Evolutionary conservation across 2,797 vertebrate species (phyloP), one percentile per base, ranked within the genome.

Genomic region (Diceros bicornis): DNA sequence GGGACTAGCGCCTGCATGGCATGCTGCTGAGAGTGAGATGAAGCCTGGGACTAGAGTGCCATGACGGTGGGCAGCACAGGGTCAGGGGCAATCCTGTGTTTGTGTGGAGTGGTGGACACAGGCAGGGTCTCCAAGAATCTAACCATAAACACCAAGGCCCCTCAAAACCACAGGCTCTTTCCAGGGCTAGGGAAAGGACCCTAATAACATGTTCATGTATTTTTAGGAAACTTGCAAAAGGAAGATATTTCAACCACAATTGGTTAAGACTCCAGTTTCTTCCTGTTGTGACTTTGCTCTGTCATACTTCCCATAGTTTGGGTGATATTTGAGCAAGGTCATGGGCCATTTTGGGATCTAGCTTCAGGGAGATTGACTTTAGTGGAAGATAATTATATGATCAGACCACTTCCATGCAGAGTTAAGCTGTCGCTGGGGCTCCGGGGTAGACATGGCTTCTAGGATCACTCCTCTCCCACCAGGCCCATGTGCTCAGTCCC

Each of bases 401-500:
- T 25, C 9, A 0, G 16, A 44, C 4, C 59, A 13, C 27, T 50
- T 9, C 12, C 2, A 5, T 3, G 27, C 41, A 25, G 13, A 62
- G 68, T 74, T 29, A 21, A 1, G 44, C 37, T 37, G 3, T 23
- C 17, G 18, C 68, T 23, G 52, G 57, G 11, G 12, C 41, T 62
- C 23, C 9, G 3, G 37, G 8, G 14, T 2, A 21, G 27, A 14
- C 1, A 11, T 2, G 9, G 11, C 32, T 18, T 41, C 47, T 20
- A 17, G 4, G 34, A 25, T 32, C 6, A 29, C 21, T 2, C 4
- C 23, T 6, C 37, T 29, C 25, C 55, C 25, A 17, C 13, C 0
- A 18, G 0, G 4, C 34, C 32, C n/a, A 4, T 32, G 74, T 27
- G 3, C n/a, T 7, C 11, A 13, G 25, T 1, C 2, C 37, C 55